phyloP scores from a whole-genome alignment of 2,113 vertebrate genomes.

The Tautogolabrus adspersus region DNA sequence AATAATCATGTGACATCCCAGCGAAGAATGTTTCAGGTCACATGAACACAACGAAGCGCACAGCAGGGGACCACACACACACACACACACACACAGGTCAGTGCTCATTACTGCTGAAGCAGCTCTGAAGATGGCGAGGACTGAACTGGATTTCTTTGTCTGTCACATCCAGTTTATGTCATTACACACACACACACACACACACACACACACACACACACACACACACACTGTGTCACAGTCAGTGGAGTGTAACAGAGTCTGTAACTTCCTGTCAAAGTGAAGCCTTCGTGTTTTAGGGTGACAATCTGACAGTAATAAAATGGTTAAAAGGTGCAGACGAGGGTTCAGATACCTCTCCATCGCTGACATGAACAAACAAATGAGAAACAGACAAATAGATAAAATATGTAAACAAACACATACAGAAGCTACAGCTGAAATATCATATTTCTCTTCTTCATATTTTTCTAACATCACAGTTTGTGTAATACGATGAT shows the following conservation, averaged over 20 bases:
- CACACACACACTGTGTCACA: not conserved
- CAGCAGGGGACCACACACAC: not conserved
- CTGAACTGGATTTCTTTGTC: conserved; percentile 38
- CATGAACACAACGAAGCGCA: not conserved
- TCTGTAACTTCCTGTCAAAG: too few species aligned
- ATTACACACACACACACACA: not conserved
- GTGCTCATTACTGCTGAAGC: conserved; percentile 34
- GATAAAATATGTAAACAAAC: too few species aligned
- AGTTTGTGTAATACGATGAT: too few species aligned
- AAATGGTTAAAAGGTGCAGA: too few species aligned
- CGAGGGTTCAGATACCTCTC: too few species aligned
- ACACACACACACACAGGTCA: conserved; percentile 45
- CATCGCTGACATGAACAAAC: too few species aligned
- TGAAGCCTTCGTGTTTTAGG: too few species aligned
- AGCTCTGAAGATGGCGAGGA: conserved; percentile 13
- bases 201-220: conserved; percentile 3
- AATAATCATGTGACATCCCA: not conserved
- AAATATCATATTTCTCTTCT: too few species aligned
- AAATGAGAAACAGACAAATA: too few species aligned
- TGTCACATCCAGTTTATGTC: conserved; percentile 37
- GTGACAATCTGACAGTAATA: too few species aligned
- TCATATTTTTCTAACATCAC: too few species aligned
- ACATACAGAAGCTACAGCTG: too few species aligned
- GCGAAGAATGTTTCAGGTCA: conserved; percentile 1
- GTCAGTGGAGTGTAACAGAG: not conserved